Base-by-base conservation (phyloP, 1,140 invertebrate species). In the Drosophila miranda region DNA sequence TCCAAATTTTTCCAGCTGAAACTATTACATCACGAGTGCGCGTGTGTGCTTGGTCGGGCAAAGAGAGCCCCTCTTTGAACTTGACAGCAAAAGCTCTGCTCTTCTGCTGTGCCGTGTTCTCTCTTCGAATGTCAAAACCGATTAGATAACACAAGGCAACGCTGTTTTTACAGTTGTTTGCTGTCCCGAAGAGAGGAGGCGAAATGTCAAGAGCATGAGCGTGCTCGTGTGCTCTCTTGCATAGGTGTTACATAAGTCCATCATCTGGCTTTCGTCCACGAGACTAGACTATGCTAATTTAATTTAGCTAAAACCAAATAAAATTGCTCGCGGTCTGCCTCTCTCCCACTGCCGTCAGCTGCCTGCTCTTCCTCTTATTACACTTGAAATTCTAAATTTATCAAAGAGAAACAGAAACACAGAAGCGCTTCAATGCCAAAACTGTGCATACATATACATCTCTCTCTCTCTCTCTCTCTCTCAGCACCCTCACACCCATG, bases 301-400 rank as follows among this genome's bases (percentile, higher is more conserved):
- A 81, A 80, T 80, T 77, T 81, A 52, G 28, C 53, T 56, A 42
- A 51, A 68, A 54, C 30, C 26, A 53, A 49, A 23, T 21, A 42
- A 63, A 50, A 61, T 38, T 9, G 11, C 34, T 13, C 34, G 34
- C 11, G 34, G 4, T 38, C 11, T 13, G 3, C 3, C 23, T 26
- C 28, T 30, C 28, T 30, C 28, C 1, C 11, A 23, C 8, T 19
- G 53, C 45, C 16, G 57, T 45, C 41, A 38, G 26, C 50, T 54
- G 34, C 11, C 38, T 58, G n/a, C 34, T 38, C n/a, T 23, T 66
- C 19, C 30, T 30, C 23, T 66, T 71, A 19, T 44, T 57, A 58
- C 58, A 66, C 75, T 83, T 79, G 70, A 82, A 73, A 83, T 59
- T 87, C 75, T 79, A 83, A 84, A 76, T 70, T 76, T 88, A 88